Evolutionary conservation across 2,888 invertebrate species (phyloP).

Genomic region (Malacosoma neustria): DNA sequence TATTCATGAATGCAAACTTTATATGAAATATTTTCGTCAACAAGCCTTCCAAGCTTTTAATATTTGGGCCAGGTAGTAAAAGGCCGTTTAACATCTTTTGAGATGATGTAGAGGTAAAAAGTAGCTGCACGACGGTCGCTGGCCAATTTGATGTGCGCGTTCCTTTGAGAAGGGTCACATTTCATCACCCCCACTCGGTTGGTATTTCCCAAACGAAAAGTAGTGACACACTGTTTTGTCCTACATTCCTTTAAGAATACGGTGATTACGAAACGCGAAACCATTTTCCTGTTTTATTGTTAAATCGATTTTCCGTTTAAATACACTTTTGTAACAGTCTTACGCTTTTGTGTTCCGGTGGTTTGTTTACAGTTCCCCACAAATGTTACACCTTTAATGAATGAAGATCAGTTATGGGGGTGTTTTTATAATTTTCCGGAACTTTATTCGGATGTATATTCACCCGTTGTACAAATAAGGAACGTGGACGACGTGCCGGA

Average conservation of each 20-base stretch:
- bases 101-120: conserved; percentile 21
- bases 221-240: conserved; percentile 20
- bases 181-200: conserved; percentile 22
- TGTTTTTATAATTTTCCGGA: conserved; percentile 60
- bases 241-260: conserved; percentile 15
- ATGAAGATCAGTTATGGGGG: conserved; percentile 57
- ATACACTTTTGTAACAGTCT: not conserved
- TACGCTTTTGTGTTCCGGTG: not conserved
- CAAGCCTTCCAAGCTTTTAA: conserved; percentile 15
- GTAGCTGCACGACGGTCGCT: conserved; percentile 13
- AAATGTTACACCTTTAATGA: conserved; percentile 43
- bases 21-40: conserved; percentile 36
- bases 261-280: conserved; percentile 14
- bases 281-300: conserved; percentile 4
- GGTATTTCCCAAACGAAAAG: conserved; percentile 25
- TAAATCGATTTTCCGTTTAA: too few species aligned
- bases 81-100: conserved; percentile 20
- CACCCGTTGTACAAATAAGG: conserved; percentile 40
- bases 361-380: conserved; percentile 37
- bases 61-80: conserved; percentile 18
- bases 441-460: conserved; percentile 43
- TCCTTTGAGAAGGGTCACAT: conserved; percentile 31
- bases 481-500: conserved; percentile 35
- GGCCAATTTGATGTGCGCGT: conserved; percentile 25
- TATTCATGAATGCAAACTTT: conserved; percentile 33